Evolutionary conservation across 2,888 invertebrate genomes (phyloP), one percentile per base, ranked within the genome.

Genomic region (Atethmia centrago): DNA sequence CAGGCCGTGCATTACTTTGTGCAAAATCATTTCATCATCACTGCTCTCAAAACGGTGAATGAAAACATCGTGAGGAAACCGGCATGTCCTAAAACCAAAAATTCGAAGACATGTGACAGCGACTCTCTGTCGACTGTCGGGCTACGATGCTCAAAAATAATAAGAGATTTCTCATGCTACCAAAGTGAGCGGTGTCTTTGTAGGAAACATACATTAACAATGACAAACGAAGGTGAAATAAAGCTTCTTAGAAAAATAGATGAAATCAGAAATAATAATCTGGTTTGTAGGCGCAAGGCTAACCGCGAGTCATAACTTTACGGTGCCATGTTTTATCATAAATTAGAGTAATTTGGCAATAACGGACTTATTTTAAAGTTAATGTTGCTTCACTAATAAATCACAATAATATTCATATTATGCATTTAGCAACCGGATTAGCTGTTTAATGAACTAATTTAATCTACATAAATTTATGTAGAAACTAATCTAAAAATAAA

Each of bases 321-420:
- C 36, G 25, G 70, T 66, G 71, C 40, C 67, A 63, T 64, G 53
- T 71, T 67, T 76, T 81, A 83, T 28, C 67, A 78, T 85, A 81
- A 74, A 72, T 85, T 74, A 76, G 59, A 55, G n/a, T 72, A 63
- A 78, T 75, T 71, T 65, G 63, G 72, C 66, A 86, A 85, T 82
- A 62, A 72, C 65, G 2, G 66, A 76, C 68, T 79, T 68, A 68
- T 73, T 59, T 65, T 21, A 28, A 42, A 75, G 64, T 49, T 67
- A 78, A 56, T 62, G 51, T 78, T 74, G 73, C 77, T 75, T 71
- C 69, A 80, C 58, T 40, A 31, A 72, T 77, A 71, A 63, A 84
- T 77, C 56, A 77, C 31, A 76, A 73, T 67, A 65, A 68, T 75
- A 81, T 80, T 71, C 74, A 84, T 72, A 66, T 68, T 72, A 66